Evolutionary conservation across 2,888 invertebrate genomes (phyloP).

Genomic region (Eurytoma californica): DNA sequence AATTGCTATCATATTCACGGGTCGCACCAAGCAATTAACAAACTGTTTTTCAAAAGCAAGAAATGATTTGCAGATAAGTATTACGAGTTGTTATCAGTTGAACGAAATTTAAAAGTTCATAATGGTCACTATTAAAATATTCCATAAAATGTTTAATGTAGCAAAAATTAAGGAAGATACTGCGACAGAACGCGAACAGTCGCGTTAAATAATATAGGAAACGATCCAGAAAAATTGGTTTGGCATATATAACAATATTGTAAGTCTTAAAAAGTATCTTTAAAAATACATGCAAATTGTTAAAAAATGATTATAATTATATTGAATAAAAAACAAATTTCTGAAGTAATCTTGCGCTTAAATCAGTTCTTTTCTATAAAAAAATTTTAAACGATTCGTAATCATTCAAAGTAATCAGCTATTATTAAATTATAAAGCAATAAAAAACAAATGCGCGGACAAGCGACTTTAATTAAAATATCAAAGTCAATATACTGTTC

Average conservation of each 20-base stretch:
- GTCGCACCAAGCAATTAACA: conserved; percentile 64
- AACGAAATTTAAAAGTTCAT: too few relatives aligned
- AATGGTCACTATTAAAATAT: too few relatives aligned
- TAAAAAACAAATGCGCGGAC: neutral
- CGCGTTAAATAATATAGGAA: conserved; percentile 18
- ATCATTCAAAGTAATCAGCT: neutral
- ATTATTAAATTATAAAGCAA: conserved; percentile 13
- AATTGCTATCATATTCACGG: conserved; percentile 66
- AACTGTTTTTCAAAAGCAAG: conserved; percentile 35
- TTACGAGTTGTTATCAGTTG: conserved; percentile 4
- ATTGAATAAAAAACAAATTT: conserved; percentile 28
- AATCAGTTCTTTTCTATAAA: conserved; percentile 52
- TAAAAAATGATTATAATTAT: conserved; percentile 12
- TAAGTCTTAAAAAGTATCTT: conserved; percentile 39
- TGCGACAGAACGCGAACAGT: conserved; percentile 12
- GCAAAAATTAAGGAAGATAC: conserved; percentile 35
- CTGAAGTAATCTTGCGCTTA: conserved; percentile 38
- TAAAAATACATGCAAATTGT: conserved; percentile 27
- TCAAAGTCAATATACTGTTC: conserved; percentile 34
- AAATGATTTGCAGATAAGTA: neutral
- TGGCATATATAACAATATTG: conserved; percentile 29
- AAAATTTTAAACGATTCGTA: conserved; percentile 9
- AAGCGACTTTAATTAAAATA: conserved; percentile 2
- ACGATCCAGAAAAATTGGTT: conserved; percentile 18
- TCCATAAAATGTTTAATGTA: too few relatives aligned